Conservation (phyloP, 2,888 invertebrate genomes). For the Tenthredo scrophulariae region DNA sequence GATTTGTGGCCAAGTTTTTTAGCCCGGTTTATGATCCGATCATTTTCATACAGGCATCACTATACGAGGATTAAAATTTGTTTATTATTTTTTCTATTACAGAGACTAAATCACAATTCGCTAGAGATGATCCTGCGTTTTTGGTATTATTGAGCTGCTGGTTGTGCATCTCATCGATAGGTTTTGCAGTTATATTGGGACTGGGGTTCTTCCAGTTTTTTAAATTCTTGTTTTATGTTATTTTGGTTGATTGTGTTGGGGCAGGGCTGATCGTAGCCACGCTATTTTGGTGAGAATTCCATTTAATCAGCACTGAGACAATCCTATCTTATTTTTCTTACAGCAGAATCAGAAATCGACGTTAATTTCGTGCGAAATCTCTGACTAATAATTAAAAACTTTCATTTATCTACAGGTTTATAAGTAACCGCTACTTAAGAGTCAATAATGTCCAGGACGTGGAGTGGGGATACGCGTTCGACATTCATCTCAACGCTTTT, state of each 20-base stretch:
- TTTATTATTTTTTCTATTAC: constrained; percentile 71
- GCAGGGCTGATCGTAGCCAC: constrained; percentile 93
- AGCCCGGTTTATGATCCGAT: not conserved
- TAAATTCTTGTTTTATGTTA: constrained; percentile 93
- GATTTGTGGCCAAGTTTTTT: constrained; percentile 26
- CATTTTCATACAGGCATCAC: not conserved
- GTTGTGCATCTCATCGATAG: constrained; percentile 93
- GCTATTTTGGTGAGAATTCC: constrained; percentile 87
- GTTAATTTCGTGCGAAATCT: not conserved
- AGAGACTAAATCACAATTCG: constrained; percentile 99
- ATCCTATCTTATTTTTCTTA: not conserved
- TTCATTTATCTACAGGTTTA: constrained; percentile 82
- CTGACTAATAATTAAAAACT: constrained; percentile 2
- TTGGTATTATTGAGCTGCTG: constrained; percentile 93
- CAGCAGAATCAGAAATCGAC: not conserved
- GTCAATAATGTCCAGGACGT: constrained; percentile 87
- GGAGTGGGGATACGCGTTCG: constrained; percentile 99
- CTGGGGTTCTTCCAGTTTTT: constrained; percentile 86
- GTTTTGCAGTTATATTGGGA: constrained; percentile 89
- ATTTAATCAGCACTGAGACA: constrained; percentile 64
- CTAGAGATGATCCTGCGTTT: constrained; percentile 99
- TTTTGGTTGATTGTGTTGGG: constrained; percentile 96
- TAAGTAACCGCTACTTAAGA: constrained; percentile 89
- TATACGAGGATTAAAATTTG: not conserved
- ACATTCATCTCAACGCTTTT: constrained; percentile 98